Conservation (phyloP, 2,888 invertebrate genomes). For the Trichopria drosophilae region DNA sequence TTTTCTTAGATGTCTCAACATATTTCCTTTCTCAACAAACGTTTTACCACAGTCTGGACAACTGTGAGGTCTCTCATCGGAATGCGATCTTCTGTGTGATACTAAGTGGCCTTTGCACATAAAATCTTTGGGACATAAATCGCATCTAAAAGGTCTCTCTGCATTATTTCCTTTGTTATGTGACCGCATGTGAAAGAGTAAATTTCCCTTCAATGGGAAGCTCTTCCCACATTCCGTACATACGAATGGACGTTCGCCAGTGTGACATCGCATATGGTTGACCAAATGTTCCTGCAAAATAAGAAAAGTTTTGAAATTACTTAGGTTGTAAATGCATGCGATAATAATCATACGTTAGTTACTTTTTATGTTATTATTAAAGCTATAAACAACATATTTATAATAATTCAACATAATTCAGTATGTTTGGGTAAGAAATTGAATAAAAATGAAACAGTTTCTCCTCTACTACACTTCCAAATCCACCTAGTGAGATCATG, state of each 20-base stretch:
- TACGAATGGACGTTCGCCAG: slow-evolving; percentile 79
- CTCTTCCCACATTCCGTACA: slow-evolving; percentile 86
- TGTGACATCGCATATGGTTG: slow-evolving; percentile 77
- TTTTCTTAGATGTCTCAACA: slow-evolving; percentile 74
- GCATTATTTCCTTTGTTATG: slow-evolving; percentile 75
- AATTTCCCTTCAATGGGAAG: slow-evolving; percentile 81
- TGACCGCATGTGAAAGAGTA: slow-evolving; percentile 83
- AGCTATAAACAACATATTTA: no score
- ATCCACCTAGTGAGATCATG: no score
- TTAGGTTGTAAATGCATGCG: no score
- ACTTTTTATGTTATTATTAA: no score
- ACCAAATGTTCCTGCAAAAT: slow-evolving; percentile 66
- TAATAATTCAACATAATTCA: no score
- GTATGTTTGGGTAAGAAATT: no score
- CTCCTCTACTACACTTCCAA: no score
- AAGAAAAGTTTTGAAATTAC: no score
- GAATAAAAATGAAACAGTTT: no score
- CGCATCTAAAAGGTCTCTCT: slow-evolving; percentile 74
- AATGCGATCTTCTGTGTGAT: slow-evolving; percentile 79
- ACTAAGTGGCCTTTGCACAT: slow-evolving; percentile 86
- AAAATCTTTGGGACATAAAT: slow-evolving; percentile 83
- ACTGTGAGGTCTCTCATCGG: slow-evolving; percentile 64
- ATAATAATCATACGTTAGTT: no score
- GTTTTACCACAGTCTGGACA: slow-evolving; percentile 76
- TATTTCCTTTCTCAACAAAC: slow-evolving; percentile 80